These are phyloP conservation scores for Pycnonotus jocosus DNA, from an alignment of 2,113 vertebrate species.

Conservation along the genomic window DNA sequence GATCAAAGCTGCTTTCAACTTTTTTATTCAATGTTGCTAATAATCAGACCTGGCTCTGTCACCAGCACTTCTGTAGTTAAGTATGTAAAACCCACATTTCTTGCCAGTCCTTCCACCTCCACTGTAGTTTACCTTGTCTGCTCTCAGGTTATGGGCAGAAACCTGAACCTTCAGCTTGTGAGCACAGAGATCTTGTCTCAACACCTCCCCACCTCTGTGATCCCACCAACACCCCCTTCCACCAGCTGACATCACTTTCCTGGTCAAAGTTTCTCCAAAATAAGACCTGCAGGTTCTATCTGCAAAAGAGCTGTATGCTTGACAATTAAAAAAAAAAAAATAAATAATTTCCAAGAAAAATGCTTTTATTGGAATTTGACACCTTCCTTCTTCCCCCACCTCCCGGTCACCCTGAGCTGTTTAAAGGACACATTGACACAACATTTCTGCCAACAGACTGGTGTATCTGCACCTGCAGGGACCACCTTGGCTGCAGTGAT, in stretches of 20 bases:
- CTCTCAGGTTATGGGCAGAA: neutral
- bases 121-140: neutral
- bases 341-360: neutral
- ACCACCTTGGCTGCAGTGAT: neutral
- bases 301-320: neutral
- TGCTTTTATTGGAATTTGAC: neutral
- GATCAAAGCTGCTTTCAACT: neutral
- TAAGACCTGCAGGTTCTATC: neutral
- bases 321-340: neutral
- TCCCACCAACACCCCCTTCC: neutral
- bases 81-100: neutral
- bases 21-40: neutral
- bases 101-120: neutral
- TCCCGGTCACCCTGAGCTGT: neutral
- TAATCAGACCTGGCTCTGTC: neutral
- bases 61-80: neutral
- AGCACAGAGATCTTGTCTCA: neutral
- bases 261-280: neutral
- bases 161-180: neutral
- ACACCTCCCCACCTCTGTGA: neutral
- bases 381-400: neutral
- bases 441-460: neutral
- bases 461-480: neutral
- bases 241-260: neutral
- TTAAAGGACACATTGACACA: neutral